phyloP scores from a whole-genome alignment of 2,888 invertebrate species.

The Eupithecia abbreviata region DNA sequence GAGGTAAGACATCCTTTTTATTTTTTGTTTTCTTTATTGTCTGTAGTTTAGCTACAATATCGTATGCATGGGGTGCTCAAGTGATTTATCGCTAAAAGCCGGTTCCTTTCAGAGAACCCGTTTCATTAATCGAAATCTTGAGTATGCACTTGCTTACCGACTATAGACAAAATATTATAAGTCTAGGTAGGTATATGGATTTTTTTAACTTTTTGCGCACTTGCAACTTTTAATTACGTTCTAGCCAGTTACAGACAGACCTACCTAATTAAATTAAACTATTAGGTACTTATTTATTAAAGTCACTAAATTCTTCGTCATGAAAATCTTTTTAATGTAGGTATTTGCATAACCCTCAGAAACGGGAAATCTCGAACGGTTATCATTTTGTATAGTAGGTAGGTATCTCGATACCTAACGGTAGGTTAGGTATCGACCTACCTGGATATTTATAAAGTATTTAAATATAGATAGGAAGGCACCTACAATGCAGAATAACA shows the following conservation, averaged over 20 bases:
- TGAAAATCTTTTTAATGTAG: no score
- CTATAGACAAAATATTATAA: not conserved
- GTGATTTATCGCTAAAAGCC: slow-evolving; percentile 51
- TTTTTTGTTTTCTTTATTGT: slow-evolving; percentile 47
- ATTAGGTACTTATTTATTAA: no score
- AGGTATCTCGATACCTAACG: no score
- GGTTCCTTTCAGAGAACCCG: slow-evolving; percentile 55
- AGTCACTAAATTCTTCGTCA: no score
- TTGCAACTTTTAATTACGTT: not conserved
- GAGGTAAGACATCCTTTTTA: slow-evolving; percentile 68
- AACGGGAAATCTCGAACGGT: no score
- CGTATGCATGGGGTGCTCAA: slow-evolving; percentile 12
- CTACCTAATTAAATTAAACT: no score
- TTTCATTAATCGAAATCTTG: slow-evolving; percentile 56
- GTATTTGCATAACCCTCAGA: no score
- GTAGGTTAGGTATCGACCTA: no score
- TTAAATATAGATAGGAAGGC: no score
- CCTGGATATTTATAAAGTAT: no score
- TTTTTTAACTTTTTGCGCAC: not conserved
- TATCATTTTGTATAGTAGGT: no score
- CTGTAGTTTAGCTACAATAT: not conserved
- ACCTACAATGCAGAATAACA: not conserved
- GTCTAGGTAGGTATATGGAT: not conserved
- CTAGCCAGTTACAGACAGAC: no score
- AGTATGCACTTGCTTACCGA: not conserved